A percentile compares a stretch with the other conserved stretches of the same genome.
Conservation (phyloP, 2,888 invertebrate species). For the Rhagophthalmus giganteus region DNA sequence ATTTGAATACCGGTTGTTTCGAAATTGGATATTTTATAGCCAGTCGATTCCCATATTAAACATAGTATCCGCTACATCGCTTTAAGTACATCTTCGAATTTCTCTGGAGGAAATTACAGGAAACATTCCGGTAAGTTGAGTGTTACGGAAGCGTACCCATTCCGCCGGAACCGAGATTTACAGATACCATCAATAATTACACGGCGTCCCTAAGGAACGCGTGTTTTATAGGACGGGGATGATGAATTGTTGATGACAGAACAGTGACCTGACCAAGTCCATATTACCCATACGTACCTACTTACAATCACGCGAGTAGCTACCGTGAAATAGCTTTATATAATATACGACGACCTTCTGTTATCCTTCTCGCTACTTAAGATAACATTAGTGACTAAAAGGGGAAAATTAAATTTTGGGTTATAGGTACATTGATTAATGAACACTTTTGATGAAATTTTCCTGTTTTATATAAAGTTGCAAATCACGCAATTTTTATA, state of each 20-base stretch:
- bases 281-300: too few species aligned
- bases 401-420: not conserved
- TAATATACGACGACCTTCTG: too few species aligned
- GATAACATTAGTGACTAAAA: not conserved
- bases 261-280: constrained; percentile 25
- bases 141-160: constrained; percentile 36
- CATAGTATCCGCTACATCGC: constrained; percentile 5
- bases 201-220: constrained; percentile 31
- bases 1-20: not conserved
- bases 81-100: constrained; percentile 33
- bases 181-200: constrained; percentile 44
- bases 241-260: constrained; percentile 37
- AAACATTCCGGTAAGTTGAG: constrained; percentile 37
- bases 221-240: constrained; percentile 36
- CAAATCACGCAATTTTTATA: not conserved
- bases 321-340: constrained; percentile 41
- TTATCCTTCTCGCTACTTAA: not conserved
- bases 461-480: not conserved
- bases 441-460: not conserved
- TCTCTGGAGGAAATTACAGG: constrained; percentile 40
- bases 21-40: constrained; percentile 26
- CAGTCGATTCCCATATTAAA: constrained; percentile 12
- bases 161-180: constrained; percentile 39
- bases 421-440: not conserved
- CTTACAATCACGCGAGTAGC: constrained; percentile 35